Evolutionary conservation across 2,113 vertebrate species (phyloP), one percentile per base, ranked within the genome.

Genomic region (Bolborhynchus lineola): DNA sequence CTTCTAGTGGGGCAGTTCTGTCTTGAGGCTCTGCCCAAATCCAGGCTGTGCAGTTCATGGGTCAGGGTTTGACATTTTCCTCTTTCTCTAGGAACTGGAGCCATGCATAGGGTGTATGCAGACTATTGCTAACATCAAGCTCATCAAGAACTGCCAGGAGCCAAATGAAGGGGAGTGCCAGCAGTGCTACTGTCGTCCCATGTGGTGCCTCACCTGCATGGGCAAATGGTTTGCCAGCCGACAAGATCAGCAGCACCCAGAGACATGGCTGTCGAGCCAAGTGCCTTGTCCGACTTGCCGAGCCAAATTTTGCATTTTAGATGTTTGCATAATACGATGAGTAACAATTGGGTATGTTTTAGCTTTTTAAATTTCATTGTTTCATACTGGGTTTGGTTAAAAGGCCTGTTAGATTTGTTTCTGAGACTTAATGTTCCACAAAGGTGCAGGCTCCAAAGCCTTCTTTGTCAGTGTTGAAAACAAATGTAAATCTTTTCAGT

Each of bases 131-230:
- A 98, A 97, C 41, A 97, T 98, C 92, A 99, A 99, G 95, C 98
- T 99, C 82, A 70, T 99, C 93, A 98, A 98, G 86, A 98, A 98
- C 25, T 99, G 99, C 85, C 98, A 94, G 59, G 97, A 97, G 37
- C 95, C 87, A 1, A 87, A 95, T 0, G 98, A 98, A 24, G 98
- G 98, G 1, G 98, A 98, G 13, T 99, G 99, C 86, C 98, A 99
- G 95, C 98, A 97, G 78, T 99, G 99, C 93, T 99, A 98, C 96
- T 99, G 99, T 87, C 98, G 99, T 31, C 99, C 99, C 77, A 99
- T 99, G 99, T 99, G 99, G 99, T 99, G 99, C 93, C 97, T 99
- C 37, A 98, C 98, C 23, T 99, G 99, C 93, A 97, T 99, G 98
- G 99, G 99, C 49, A 99, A 99, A 62, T 99, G 99, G 99, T 99